Base-by-base conservation (phyloP, 2,113 vertebrate genomes). In the Desmodus rotundus region DNA sequence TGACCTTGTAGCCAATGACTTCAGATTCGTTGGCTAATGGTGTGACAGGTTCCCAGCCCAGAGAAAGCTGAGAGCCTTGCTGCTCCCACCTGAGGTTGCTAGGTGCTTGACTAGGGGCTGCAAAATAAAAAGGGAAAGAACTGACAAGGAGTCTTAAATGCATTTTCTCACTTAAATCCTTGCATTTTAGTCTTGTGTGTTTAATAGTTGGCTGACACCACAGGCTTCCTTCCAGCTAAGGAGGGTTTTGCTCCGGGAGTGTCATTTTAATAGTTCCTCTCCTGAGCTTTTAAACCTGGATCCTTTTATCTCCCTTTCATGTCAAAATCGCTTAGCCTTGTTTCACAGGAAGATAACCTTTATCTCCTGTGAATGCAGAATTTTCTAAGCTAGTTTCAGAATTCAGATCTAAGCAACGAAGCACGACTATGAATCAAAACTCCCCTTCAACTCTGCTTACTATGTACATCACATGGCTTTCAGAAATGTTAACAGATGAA, bases 1-100 rank as follows among this genome's bases (percentile, higher is more conserved):
- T 98, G 93, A 99, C 99, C 99, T 99, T 99, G 96, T 99, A 99
- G 45, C 99, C 99, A 95, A 99, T 99, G 97, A 99, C 99, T 72
- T 99, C 99, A 5, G 99, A 99, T 97, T 99, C 99, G 28, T 99
- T 99, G 96, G 98, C 99, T 92, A 99, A 98, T 33, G 99, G 98
- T 97, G 97, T 99, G 80, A 99, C 99, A 1, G 99, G 99, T 76
- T 99, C 99, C 99, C 99, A 99, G 77, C 97, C 99, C 91, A 99
- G 97, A 80, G 99, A 99, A 52, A 99, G 99, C 38, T 99, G 99
- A 91, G 99, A 98, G 0, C 99, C 99, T 28, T 99, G 99, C 33
- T 99, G 99, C 92, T 99, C 99, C 99, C 99, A 99, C 97, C 98
- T 98, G 93, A 99, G 98, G 97, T 99, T 99, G 96, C 97, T 93